phyloP scores from a whole-genome alignment of 2,113 vertebrate genomes.

The Elephas maximus region DNA sequence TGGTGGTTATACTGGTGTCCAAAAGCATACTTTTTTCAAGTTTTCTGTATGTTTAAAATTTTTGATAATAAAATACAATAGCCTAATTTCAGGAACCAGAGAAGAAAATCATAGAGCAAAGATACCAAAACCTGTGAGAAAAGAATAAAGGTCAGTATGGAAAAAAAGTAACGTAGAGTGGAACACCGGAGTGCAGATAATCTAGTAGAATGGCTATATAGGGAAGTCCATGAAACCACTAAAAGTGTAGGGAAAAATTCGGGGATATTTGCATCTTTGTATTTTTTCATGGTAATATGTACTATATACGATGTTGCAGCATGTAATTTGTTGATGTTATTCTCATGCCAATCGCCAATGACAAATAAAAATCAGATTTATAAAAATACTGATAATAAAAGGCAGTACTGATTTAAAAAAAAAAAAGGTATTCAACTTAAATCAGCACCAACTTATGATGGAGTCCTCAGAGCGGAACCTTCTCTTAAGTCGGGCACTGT shows the following conservation, averaged over 20 bases:
- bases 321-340: no score
- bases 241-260: neutral
- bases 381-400: no score
- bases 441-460: no score
- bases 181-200: neutral
- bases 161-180: neutral
- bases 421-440: no score
- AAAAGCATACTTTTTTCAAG: neutral
- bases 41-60: neutral
- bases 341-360: no score
- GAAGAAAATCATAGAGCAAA: neutral
- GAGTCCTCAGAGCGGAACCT: no score
- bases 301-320: no score
- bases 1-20: neutral
- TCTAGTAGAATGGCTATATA: neutral
- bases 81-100: neutral
- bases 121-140: neutral
- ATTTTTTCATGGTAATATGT: neutral
- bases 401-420: no score
- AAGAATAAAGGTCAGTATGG: neutral
- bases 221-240: neutral
- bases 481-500: no score
- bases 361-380: no score
- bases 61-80: constrained; percentile 35
- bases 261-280: neutral